A percentile compares a stretch with the other conserved stretches of the same genome.
Evolutionary conservation across 1,140 invertebrate species (phyloP).

Genomic region (Mercenaria mercenaria): DNA sequence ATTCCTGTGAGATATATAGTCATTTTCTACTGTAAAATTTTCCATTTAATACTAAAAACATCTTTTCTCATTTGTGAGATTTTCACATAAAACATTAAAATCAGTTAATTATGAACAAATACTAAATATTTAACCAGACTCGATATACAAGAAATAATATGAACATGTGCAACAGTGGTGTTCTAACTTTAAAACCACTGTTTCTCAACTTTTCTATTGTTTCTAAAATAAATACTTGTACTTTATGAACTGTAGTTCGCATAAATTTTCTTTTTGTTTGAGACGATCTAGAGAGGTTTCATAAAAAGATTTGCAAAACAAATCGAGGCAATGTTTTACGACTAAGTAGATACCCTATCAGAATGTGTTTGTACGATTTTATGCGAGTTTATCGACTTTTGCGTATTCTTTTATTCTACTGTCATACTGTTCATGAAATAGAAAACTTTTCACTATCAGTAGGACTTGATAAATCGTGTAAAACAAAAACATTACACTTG

Average conservation of each 20-base stretch:
- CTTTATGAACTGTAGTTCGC: background rate
- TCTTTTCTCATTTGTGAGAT: no score
- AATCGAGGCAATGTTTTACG: constrained; percentile 3
- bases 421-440: background rate
- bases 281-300: background rate
- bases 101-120: no score
- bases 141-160: no score
- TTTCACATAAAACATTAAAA: no score
- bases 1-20: no score
- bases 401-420: background rate
- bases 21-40: no score
- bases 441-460: background rate
- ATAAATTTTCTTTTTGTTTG: background rate
- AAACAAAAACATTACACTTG: background rate
- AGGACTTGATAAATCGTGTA: background rate
- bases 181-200: no score
- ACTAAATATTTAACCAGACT: no score
- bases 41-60: no score
- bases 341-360: background rate
- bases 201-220: no score
- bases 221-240: no score
- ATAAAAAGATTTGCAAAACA: background rate
- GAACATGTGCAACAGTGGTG: no score
- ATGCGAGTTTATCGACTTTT: background rate
- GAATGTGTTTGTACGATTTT: background rate